Conservation (phyloP, 2,888 invertebrate genomes). For the Cataglyphis livida region DNA sequence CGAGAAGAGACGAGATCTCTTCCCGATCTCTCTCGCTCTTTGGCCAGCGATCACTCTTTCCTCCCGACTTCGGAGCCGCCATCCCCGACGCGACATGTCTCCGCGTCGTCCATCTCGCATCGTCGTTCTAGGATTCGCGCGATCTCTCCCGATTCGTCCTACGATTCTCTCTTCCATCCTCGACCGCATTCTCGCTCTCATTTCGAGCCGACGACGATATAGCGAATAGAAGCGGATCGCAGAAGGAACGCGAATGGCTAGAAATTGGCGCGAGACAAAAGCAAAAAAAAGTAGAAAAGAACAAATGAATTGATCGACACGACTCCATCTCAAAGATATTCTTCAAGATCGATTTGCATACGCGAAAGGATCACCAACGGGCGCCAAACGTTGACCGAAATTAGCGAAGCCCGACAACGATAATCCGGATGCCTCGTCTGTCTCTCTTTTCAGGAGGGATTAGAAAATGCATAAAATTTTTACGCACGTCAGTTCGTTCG, state of each 20-base stretch:
- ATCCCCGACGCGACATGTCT: conserved; percentile 68
- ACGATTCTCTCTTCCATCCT: conserved; percentile 56
- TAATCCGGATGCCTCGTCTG: conserved; percentile 35
- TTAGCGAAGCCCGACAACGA: conserved; percentile 43
- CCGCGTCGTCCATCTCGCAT: conserved; percentile 76
- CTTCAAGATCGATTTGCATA: conserved; percentile 63
- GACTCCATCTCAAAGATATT: conserved; percentile 64
- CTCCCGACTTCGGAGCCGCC: conserved; percentile 3
- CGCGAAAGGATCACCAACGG: conserved; percentile 26
- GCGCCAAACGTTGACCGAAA: conserved; percentile 48
- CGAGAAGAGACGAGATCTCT: conserved; percentile 81
- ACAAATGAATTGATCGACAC: conserved; percentile 52
- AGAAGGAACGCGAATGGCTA: conserved; percentile 58
- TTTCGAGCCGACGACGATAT: conserved; percentile 70
- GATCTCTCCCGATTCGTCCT: conserved; percentile 72
- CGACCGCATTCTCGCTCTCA: conserved; percentile 52
- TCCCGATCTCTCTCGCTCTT: conserved; percentile 66
- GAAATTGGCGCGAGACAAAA: not conserved
- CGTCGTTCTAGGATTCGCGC: conserved; percentile 78
- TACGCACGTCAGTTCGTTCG: conserved; percentile 30
- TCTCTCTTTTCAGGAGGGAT: conserved; percentile 3
- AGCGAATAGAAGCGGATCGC: conserved; percentile 66
- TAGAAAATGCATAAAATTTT: conserved; percentile 55
- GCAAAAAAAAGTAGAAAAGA: conserved; percentile 31
- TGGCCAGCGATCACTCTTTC: conserved; percentile 28